phyloP scores from a whole-genome alignment of 2,113 vertebrate genomes.

The Motacilla alba region DNA sequence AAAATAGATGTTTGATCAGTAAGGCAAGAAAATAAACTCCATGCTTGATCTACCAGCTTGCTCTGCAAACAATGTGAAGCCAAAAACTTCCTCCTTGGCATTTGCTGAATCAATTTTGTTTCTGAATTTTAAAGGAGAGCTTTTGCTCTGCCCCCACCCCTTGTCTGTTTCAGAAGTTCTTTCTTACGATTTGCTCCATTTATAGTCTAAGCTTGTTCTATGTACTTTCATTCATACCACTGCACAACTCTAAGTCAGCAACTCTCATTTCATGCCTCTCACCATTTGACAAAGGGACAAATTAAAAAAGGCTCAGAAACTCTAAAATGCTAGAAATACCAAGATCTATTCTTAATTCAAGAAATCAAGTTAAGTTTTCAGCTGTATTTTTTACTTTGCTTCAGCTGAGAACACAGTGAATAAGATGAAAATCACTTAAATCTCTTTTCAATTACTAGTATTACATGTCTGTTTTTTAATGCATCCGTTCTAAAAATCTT shows the following conservation, averaged over 20 bases:
- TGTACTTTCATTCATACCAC: not conserved
- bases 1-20: not conserved
- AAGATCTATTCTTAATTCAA: not conserved
- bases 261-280: not conserved
- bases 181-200: not conserved
- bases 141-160: not conserved
- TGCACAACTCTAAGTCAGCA: not conserved
- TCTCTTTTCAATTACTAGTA: not conserved
- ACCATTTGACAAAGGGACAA: not conserved
- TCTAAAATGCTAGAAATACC: not conserved
- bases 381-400: not conserved
- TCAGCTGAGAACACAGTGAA: not conserved
- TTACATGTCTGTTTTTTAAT: not conserved
- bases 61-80: not conserved
- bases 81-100: not conserved
- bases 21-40: not conserved
- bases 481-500: not conserved
- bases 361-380: not conserved
- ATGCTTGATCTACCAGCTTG: not conserved
- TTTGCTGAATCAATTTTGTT: not conserved
- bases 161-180: not conserved
- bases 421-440: not conserved
- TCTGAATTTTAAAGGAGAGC: not conserved
- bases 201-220: not conserved
- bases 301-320: not conserved